A percentile compares a stretch with the other conserved stretches of the same genome.
phyloP scores from a whole-genome alignment of 2,113 vertebrate genomes.

The Gila orcuttii region DNA sequence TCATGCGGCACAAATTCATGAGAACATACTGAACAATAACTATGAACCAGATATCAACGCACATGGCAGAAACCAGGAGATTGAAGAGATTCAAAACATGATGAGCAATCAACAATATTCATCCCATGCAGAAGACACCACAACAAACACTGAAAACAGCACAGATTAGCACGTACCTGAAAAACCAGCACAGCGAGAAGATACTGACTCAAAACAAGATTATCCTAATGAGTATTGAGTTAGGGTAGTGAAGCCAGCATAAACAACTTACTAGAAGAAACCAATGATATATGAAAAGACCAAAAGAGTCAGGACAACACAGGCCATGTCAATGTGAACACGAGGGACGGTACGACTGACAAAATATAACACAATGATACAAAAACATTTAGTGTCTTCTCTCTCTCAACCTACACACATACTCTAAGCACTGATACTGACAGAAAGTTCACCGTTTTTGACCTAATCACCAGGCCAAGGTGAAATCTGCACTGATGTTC shows the following conservation, averaged over 20 bases:
- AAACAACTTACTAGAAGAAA: neutral
- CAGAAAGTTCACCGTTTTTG: neutral
- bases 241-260: neutral
- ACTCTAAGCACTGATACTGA: neutral
- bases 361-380: neutral
- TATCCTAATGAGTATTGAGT: neutral
- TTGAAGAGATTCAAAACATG: constrained; percentile 1
- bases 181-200: constrained; percentile 27
- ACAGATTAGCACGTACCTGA: constrained; percentile 35
- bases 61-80: constrained; percentile 31
- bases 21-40: constrained; percentile 24
- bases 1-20: neutral
- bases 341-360: neutral
- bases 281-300: neutral
- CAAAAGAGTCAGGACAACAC: neutral
- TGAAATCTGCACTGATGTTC: neutral
- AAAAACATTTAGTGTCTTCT: neutral
- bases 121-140: neutral
- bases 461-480: neutral
- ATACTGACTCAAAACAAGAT: constrained; percentile 16
- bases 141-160: neutral
- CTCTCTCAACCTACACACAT: neutral
- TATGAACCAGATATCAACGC: constrained; percentile 35
- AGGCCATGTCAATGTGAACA: neutral
- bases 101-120: constrained; percentile 40